These are phyloP conservation scores for Eulemur rubriventer DNA, from an alignment of 2,797 vertebrate genomes.

Conservation along the genomic window DNA sequence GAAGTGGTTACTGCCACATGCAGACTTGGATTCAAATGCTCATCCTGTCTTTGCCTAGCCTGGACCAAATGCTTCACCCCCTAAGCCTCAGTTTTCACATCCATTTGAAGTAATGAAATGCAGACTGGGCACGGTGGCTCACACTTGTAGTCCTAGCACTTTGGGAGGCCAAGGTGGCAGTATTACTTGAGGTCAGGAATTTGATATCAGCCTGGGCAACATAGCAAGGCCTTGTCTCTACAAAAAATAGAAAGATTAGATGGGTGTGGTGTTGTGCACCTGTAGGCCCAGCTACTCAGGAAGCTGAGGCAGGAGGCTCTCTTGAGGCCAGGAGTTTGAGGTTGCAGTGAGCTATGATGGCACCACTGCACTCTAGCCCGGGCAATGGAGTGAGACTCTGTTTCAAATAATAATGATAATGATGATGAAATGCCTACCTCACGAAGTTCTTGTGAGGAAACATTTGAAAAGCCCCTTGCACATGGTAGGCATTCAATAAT, in stretches of 20 bases:
- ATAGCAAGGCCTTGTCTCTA: too few species aligned
- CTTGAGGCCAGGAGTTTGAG: not conserved
- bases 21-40: not conserved
- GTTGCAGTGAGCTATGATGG: not conserved
- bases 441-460: not conserved
- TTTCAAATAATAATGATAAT: not conserved
- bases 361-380: not conserved
- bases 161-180: too few species aligned
- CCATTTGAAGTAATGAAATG: not conserved
- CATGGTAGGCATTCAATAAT: not conserved
- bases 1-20: not conserved
- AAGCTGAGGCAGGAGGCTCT: not conserved
- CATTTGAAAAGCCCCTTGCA: not conserved
- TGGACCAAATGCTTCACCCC: not conserved
- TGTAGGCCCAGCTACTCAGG: too few species aligned
- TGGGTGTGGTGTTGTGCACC: too few species aligned
- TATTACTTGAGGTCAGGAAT: too few species aligned
- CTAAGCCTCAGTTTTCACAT: not conserved
- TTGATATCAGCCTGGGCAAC: too few species aligned
- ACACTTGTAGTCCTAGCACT: too few species aligned
- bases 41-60: not conserved
- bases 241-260: too few species aligned
- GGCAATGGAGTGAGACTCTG: not conserved
- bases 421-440: not conserved
- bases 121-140: too few species aligned